Evolutionary conservation across 2,797 vertebrate species (phyloP).

Genomic region (Enteromius afrohamiltoni): DNA sequence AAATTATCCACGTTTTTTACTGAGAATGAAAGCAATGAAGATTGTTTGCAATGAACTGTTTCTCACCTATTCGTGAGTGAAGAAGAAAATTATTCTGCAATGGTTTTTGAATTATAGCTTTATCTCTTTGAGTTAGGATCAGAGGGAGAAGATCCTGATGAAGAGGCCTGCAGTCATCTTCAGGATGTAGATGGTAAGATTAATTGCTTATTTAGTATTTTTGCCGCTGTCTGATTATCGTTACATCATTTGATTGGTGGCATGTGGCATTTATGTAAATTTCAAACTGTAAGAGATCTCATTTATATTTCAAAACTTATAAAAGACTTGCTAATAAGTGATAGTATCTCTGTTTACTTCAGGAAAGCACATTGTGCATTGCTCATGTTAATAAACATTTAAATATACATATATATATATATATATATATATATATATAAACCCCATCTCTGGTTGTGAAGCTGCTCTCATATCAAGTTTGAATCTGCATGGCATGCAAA

Average conservation of each 20-base stretch:
- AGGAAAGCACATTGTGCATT: not conserved
- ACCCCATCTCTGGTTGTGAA: not conserved
- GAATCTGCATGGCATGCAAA: not conserved
- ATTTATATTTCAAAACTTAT: not conserved
- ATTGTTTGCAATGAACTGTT: not conserved
- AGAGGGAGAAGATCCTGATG: too few species aligned
- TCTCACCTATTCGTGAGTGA: not conserved
- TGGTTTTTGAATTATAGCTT: not conserved
- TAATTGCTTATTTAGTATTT: not conserved
- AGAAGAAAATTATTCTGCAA: not conserved
- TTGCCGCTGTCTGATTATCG: not conserved
- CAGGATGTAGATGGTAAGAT: not conserved
- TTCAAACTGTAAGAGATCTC: not conserved
- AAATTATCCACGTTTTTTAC: not conserved
- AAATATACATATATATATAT: too few species aligned
- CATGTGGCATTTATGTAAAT: too few species aligned
- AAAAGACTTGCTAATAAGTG: not conserved
- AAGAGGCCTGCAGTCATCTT: not conserved
- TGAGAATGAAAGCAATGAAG: not conserved
- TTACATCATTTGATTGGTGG: not conserved
- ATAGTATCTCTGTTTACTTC: not conserved
- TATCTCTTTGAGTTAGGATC: not conserved
- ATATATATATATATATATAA: too few species aligned
- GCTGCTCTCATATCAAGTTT: not conserved
- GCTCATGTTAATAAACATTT: not conserved